Evolutionary conservation across 2,797 vertebrate genomes (phyloP), one percentile per base, ranked within the genome.

Genomic region (Heteromormyrus szaboi): DNA sequence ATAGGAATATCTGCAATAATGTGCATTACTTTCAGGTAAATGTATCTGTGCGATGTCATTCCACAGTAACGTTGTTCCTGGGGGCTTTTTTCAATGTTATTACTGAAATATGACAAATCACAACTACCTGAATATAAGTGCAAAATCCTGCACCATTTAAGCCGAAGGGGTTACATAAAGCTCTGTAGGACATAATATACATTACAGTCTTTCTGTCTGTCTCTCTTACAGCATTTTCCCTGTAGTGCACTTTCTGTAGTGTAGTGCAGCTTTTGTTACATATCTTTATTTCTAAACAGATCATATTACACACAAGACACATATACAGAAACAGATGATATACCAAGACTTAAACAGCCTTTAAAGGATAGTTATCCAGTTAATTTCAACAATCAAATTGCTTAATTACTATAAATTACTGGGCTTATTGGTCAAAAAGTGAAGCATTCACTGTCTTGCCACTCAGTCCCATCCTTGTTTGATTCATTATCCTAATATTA

Each of bases 361-460:
- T 96, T 96, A 96, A 96, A 96, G 96, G 96, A 95, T 96, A 96
- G 96, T 96, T 96, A 96, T 96, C 95, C 96, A 96, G 96, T 96
- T 96, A 96, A 96, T 96, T 96, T 94, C 95, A 93, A 95, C 96
- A 96, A 96, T 96, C 95, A 96, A 96, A 96, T 90, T 92, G 93
- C 95, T 96, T 96, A 96, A 96, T 96, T 96, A 96, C 96, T 95
- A 96, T 95, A 96, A 96, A 96, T 96, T 96, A 96, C 96, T 96
- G 95, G 95, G 95, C 95, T 96, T 96, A 96, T 96, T 96, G 96
- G 96, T 96, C 96, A 96, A 96, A 96, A 95, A 96, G 96, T 96
- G 95, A 95, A 94, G 94, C 93, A 94, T 93, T 92, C 91, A 92
- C 95, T 93, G 94, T 92, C 95, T 95, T 93, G 93, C 94, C 92